Evolutionary conservation across 2,113 vertebrate species (phyloP).

Genomic region (Phalacrocorax pelagicus): DNA sequence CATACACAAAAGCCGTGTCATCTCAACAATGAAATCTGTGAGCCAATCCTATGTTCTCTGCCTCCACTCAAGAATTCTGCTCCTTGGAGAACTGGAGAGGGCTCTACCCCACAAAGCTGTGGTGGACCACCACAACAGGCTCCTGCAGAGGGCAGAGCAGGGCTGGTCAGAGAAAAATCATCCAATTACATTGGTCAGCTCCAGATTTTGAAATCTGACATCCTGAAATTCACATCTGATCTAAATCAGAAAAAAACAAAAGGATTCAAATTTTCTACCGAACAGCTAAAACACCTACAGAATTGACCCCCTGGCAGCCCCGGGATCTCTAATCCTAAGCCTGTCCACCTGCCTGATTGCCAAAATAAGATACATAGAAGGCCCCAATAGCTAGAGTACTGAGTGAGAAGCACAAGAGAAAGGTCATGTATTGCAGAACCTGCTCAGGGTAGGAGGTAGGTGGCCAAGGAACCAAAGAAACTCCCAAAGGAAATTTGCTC

Average conservation of each 20-base stretch:
- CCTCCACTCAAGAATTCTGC: not conserved
- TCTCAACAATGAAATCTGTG: not conserved
- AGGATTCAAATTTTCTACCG: not conserved
- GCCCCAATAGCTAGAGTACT: not conserved
- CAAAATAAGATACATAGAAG: not conserved
- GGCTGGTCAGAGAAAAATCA: not conserved
- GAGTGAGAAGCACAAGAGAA: not conserved
- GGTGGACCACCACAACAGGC: not conserved
- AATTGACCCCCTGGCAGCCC: not conserved
- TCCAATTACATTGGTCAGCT: not conserved
- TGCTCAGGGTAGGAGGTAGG: not conserved
- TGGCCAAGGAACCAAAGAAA: not conserved
- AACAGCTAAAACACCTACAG: not conserved
- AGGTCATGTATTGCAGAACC: not conserved
- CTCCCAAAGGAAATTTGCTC: not conserved
- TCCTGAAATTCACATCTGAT: not conserved
- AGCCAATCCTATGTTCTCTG: not conserved
- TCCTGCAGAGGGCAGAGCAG: not conserved
- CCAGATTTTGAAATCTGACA: not conserved
- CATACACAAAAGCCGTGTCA: not conserved
- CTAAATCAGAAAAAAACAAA: not conserved
- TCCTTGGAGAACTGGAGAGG: not conserved
- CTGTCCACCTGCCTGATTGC: not conserved
- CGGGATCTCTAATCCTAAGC: not conserved
- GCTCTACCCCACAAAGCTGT: not conserved